Evolutionary conservation across 1,140 invertebrate species (phyloP), one percentile per base, ranked within the genome.

Genomic region (Scaptomyza graminum): DNA sequence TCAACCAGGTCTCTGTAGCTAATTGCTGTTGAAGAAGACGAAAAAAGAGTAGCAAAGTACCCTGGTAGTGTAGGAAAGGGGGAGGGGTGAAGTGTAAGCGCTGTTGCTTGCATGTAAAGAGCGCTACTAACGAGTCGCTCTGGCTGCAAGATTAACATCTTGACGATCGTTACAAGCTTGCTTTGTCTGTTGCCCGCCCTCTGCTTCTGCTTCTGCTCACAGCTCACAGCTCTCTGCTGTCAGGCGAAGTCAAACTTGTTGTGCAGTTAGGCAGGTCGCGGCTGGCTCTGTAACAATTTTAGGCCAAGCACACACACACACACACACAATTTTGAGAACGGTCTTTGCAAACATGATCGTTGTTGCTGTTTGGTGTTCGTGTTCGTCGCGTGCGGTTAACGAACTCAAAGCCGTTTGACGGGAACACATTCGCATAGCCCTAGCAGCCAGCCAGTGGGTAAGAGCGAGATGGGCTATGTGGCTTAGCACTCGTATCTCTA

Each of bases 321-420:
- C 39, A 46, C 34, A 18, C 37, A 47, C 28, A 31, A n/a, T 7
- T 8, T 11, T 57, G 43, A 47, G 62, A 65, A 56, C 52, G 62
- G 13, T 28, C 12, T 39, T 57, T 6, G 55, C 41, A 41, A 57
- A 46, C 55, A 31, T 22, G 31, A 34, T 22, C 18, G 34, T 18
- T 41, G 37, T 41, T 41, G 37, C 37, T 41, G 37, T 41, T 41
- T 41, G 46, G 50, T 46, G 60, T 43, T 65, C 59, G 57, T 72
- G 60, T 43, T 65, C 59, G 57, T 72, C 50, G 60, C 59, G 79
- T 80, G 89, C 84, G 89, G 89, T 90, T 73, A 90, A 90, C 81
- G 89, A 90, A 90, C 89, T 90, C 71, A 75, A 89, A 90, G 89
- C 80, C 65, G 89, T 85, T 90, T 90, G 89, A 90, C 89, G 83